Conservation (phyloP, 1,140 invertebrate species). For the Drosophila quadrilineata region DNA sequence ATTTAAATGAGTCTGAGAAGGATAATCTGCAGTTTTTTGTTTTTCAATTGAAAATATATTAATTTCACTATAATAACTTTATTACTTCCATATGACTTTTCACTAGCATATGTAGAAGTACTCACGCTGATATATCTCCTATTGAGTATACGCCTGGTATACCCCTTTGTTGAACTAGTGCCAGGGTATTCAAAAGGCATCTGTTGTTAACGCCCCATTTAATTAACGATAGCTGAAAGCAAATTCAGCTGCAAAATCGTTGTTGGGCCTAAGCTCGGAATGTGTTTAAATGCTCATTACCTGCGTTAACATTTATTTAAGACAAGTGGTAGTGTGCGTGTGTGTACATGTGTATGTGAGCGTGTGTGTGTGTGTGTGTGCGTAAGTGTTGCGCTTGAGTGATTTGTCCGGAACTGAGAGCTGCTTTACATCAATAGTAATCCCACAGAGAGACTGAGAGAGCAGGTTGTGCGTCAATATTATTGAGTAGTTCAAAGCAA, state of each 20-base stretch:
- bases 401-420: constrained; percentile 30
- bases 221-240: constrained; percentile 60
- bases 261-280: neutral
- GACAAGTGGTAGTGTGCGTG: neutral
- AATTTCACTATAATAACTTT: too few relatives aligned
- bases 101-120: too few relatives aligned
- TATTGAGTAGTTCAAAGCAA: constrained; percentile 63
- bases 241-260: neutral
- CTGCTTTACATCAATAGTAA: constrained; percentile 53
- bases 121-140: neutral
- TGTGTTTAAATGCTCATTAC: constrained; percentile 50
- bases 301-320: constrained; percentile 56
- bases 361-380: neutral
- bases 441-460: constrained; percentile 52
- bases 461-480: constrained; percentile 38
- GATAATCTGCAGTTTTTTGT: too few relatives aligned
- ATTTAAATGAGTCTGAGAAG: too few relatives aligned
- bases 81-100: too few relatives aligned
- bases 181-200: too few relatives aligned
- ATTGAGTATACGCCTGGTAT: constrained; percentile 1
- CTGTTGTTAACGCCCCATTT: constrained; percentile 63
- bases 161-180: too few relatives aligned
- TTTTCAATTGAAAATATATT: too few relatives aligned
- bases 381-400: constrained; percentile 13
- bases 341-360: neutral